Evolutionary conservation across 2,797 vertebrate genomes (phyloP), one percentile per base, ranked within the genome.

Genomic region (Pseudomugil gertrudae): DNA sequence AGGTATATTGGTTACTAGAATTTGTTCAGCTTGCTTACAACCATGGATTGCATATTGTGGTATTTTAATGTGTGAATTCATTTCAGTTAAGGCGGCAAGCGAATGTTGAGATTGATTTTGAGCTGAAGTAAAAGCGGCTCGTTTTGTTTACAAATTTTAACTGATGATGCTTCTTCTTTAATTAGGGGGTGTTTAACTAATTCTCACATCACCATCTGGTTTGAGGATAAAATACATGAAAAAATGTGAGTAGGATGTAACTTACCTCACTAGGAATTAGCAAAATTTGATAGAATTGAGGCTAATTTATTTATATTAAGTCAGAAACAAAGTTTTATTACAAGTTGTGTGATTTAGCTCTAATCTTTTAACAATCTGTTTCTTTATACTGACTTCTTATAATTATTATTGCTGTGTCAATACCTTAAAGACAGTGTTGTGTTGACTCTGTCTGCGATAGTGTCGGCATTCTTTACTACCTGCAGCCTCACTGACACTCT

Each of bases 181-280:
- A 89, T 88, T 84, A 79, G 82, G 61, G 84, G 79, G 82, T 69
- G 83, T 87, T 90, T 87, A 84, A 78, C 76, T 79, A 71, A 90
- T 78, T 87, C 83, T 85, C 77, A 76, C 71, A 71, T 81, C 84
- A 80, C 88, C 89, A 90, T 90, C 90, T 92, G 88, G 63, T 88
- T 87, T 81, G 62, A 80, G 66, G 66, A 84, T 84, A 73, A 83
- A 87, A 88, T 67, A 80, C 83, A 85, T 83, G 73, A 69, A 78
- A 70, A 85, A 78, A 75, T 65, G 54, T 38, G 47, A 69, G 75
- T 45, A 21, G 43, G 40, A 21, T 70, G 57, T 23, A 50, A 61
- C 60, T 48, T 38, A 38, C 35, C 40, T 81, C 67, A 27, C 9
- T 52, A 43, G 73, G 38, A 58, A 4, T 0, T 32, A 66, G 67